Percentiles rank a stretch among this genome's conserved stretches.
Conservation (phyloP, 2,113 vertebrate species). For the Mobula hypostoma region DNA sequence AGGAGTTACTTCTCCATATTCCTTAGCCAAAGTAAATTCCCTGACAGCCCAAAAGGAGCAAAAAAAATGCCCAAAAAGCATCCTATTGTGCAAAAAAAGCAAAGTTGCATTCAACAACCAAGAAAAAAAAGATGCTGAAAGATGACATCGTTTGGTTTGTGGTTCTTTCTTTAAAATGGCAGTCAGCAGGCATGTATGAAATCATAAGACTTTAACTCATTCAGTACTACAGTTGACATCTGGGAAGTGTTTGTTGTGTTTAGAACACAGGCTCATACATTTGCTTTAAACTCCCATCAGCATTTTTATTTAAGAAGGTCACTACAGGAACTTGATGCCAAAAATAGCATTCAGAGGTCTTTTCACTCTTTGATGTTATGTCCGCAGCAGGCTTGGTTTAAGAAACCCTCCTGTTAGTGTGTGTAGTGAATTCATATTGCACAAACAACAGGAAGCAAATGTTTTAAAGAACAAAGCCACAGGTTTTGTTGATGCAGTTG, state of each 20-base stretch:
- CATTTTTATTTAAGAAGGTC: background rate
- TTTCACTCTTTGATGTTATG: background rate
- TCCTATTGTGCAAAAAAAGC: background rate
- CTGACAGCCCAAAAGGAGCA: background rate
- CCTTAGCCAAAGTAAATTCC: background rate
- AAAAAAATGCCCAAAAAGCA: background rate
- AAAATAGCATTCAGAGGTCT: background rate
- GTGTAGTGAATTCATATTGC: background rate
- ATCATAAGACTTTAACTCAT: background rate
- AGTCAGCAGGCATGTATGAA: background rate
- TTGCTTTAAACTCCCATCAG: conserved; percentile 12
- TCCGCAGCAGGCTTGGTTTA: background rate
- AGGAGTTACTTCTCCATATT: background rate
- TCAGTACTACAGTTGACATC: background rate
- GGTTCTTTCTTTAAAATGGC: background rate
- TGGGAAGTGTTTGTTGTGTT: background rate
- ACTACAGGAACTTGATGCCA: background rate
- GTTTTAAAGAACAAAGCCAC: background rate
- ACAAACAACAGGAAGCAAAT: background rate
- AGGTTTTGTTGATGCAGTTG: conserved; percentile 25
- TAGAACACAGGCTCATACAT: background rate
- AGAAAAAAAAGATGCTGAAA: background rate
- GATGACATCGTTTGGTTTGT: background rate
- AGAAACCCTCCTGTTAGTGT: background rate
- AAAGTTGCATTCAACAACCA: background rate